Conservation (phyloP, 1,140 invertebrate species). For the Atta cephalotes region DNA sequence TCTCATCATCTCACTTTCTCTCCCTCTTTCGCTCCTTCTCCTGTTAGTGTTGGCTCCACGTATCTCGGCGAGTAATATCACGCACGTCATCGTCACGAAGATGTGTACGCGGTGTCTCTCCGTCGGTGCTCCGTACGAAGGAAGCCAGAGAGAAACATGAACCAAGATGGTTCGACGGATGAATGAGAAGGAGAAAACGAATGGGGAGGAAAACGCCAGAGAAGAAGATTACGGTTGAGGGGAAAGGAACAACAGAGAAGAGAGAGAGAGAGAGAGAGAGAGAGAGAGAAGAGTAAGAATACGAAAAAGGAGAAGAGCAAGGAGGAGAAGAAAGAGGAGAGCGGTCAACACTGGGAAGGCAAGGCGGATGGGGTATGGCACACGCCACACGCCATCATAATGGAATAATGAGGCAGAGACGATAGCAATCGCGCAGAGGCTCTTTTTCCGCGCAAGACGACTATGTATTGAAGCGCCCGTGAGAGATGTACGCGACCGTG, state of each 20-base stretch:
- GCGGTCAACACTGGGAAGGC: conserved; percentile 69
- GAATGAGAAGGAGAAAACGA: conserved; percentile 68
- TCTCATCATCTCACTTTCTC: conserved; percentile 58
- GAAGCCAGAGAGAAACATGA: conserved; percentile 54
- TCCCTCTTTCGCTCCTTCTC: conserved; percentile 22
- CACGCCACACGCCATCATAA: conserved; percentile 86
- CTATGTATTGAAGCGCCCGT: conserved; percentile 74
- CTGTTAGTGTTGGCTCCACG: conserved; percentile 66
- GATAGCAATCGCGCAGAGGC: conserved; percentile 83
- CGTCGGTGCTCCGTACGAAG: conserved; percentile 49
- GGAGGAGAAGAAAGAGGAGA: conserved; percentile 55
- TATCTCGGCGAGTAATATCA: conserved; percentile 80
- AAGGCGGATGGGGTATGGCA: conserved; percentile 81
- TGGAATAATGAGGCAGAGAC: conserved; percentile 85
- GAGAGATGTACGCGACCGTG: conserved; percentile 69
- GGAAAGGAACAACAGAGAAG: background rate
- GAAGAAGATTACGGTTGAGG: background rate
- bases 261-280: conserved; percentile 5
- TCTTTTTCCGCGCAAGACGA: conserved; percentile 79
- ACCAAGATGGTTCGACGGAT: conserved; percentile 50
- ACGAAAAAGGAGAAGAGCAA: conserved; percentile 2
- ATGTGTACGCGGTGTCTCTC: conserved; percentile 75
- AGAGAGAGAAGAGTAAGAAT: background rate
- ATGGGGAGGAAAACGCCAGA: conserved; percentile 58
- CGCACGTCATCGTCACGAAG: conserved; percentile 79